phyloP scores from a whole-genome alignment of 2,888 invertebrate species.

The Ophion costatus region DNA sequence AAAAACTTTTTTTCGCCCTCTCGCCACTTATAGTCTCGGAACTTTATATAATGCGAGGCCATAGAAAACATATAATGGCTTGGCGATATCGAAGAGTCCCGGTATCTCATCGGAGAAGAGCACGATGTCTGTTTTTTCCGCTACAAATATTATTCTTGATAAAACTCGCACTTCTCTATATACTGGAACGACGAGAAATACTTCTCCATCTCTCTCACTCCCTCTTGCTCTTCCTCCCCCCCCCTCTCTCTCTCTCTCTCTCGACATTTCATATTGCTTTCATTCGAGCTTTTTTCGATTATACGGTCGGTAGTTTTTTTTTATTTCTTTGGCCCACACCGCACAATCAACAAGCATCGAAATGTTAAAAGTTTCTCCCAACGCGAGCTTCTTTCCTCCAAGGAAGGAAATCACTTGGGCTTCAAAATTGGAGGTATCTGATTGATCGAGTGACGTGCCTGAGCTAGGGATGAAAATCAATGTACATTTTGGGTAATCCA shows the following conservation, averaged over 20 bases:
- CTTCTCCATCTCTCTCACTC: neutral
- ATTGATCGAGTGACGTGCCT: neutral
- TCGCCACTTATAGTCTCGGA: conserved; percentile 16
- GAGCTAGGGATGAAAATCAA: neutral
- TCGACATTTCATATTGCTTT: neutral
- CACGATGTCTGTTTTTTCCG: conserved; percentile 16
- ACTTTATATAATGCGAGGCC: conserved; percentile 15
- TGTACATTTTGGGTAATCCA: neutral
- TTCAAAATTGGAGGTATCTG: neutral
- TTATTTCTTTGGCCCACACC: neutral
- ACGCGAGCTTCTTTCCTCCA: conserved; percentile 10
- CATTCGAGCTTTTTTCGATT: neutral
- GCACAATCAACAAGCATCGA: neutral
- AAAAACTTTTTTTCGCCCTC: conserved; percentile 31
- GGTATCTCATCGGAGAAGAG: conserved; percentile 19
- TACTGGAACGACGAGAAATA: neutral
- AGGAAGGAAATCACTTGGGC: neutral
- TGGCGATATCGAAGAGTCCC: conserved; percentile 6
- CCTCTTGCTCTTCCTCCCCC: neutral
- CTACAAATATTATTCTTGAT: conserved; percentile 38
- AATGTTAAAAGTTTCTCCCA: conserved; percentile 22
- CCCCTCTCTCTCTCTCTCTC: neutral
- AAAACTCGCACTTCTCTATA: conserved; percentile 34
- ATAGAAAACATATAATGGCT: conserved; percentile 27
- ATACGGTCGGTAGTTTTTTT: neutral